A percentile compares a stretch with the other conserved stretches of the same genome.
phyloP scores from a whole-genome alignment of 2,797 vertebrate species.

The Sorex maritimensis region DNA sequence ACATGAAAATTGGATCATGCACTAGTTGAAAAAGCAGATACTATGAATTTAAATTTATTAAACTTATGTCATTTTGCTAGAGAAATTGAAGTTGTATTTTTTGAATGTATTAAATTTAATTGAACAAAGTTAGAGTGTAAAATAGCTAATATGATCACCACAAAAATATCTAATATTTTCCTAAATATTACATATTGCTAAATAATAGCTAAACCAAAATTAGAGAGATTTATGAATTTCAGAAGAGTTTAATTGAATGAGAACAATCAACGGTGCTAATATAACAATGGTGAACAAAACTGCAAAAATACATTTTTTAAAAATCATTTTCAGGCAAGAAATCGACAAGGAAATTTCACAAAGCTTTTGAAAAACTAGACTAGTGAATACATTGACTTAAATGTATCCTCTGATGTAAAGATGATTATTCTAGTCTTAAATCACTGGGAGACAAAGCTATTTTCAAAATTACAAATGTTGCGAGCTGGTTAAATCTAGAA shows the following conservation, averaged over 20 bases:
- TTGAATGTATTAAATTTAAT: not conserved
- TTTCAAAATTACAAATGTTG: slow-evolving; percentile 62
- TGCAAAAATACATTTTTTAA: not conserved
- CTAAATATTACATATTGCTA: too few relatives aligned
- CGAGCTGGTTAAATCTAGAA: slow-evolving; percentile 67
- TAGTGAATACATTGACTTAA: slow-evolving; percentile 64
- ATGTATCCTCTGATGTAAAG: slow-evolving; percentile 53
- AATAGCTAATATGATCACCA: not conserved
- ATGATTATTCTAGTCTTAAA: slow-evolving; percentile 62
- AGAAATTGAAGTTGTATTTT: not conserved
- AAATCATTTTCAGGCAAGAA: not conserved
- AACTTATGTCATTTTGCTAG: not conserved
- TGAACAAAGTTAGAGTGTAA: not conserved
- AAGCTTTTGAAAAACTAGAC: not conserved
- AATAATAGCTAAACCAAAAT: not conserved
- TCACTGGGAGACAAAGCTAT: slow-evolving; percentile 40
- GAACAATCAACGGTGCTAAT: not conserved
- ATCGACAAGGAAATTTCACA: not conserved
- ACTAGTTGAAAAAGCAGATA: not conserved
- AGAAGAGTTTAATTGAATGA: not conserved
- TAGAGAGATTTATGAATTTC: not conserved
- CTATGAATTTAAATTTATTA: too few relatives aligned
- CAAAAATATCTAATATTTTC: too few relatives aligned
- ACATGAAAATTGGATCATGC: not conserved
- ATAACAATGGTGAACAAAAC: not conserved